Percentiles rank a stretch among this genome's conserved stretches.
These are phyloP conservation scores for Lanius ludovicianus DNA, from an alignment of 2,113 vertebrate species.

Conservation along the genomic window DNA sequence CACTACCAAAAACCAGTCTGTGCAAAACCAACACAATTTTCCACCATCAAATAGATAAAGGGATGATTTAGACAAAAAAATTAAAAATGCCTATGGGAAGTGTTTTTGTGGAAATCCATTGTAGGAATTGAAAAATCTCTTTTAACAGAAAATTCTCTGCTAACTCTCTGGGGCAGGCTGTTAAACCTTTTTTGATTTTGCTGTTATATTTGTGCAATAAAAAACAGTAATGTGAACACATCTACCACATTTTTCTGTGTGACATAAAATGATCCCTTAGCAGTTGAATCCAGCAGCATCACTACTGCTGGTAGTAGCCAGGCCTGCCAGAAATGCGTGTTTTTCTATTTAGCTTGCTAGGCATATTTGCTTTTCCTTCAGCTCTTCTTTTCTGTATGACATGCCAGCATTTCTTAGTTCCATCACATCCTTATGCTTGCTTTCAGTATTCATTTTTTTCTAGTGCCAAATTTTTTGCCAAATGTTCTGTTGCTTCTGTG, in stretches of 20 bases:
- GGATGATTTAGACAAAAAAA: not conserved
- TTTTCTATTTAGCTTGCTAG: slow-evolving; percentile 20
- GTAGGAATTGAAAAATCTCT: not conserved
- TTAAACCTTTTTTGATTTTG: not conserved
- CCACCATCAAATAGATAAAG: not conserved
- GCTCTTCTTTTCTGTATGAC: not conserved
- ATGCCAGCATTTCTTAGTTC: not conserved
- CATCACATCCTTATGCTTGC: slow-evolving; percentile 4
- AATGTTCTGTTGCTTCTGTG: slow-evolving; percentile 11
- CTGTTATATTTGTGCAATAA: slow-evolving; percentile 7
- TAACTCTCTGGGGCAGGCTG: not conserved
- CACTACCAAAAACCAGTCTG: not conserved
- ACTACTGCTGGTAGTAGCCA: not conserved
- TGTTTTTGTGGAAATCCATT: not conserved
- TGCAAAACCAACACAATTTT: not conserved
- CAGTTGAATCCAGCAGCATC: not conserved
- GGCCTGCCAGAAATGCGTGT: not conserved
- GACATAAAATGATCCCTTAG: slow-evolving; percentile 4
- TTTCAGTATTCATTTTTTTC: slow-evolving; percentile 43
- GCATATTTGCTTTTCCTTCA: slow-evolving; percentile 33
- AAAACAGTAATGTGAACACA: not conserved
- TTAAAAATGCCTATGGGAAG: not conserved
- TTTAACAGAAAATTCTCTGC: not conserved
- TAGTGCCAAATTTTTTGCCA: slow-evolving; percentile 35
- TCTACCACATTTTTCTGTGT: not conserved